Evolutionary conservation across 2,797 vertebrate species (phyloP), one percentile per base, ranked within the genome.

Genomic region (Hybognathus amarus): DNA sequence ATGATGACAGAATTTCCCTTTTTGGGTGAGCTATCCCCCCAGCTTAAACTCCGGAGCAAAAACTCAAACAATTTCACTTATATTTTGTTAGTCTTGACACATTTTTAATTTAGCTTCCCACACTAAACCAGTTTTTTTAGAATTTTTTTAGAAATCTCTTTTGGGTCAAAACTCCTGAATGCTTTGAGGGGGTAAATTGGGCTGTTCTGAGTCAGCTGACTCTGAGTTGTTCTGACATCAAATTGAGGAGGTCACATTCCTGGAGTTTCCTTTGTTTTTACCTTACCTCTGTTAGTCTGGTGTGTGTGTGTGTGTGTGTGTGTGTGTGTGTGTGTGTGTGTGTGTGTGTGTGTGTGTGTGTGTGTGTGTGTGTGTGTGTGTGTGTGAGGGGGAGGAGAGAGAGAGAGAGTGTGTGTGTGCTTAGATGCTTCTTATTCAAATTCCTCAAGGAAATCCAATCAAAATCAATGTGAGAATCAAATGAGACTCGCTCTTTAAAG

Each of bases 211-310:
- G 42, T 36, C 18, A 67, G 42, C 20, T n/a, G 69, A 73, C 69
- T 81, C 38, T 12, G 12, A 74, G 69, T 64, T 24, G 8, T 36
- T 59, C 56, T 56, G 78, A 79, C 75, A 56, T 47, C 15, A 66
- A 64, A 59, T 27, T 61, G n/a, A 20, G 71, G 68, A 73, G 80
- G 73, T 86, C 84, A 86, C 38, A 5, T 33, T 27, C 76, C 77
- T 77, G 61, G 63, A 63, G 22, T 38, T 84, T 73, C 42, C 63
- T 76, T 30, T 78, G 68, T 66, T 80, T 68, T 78, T 71, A 70
- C 83, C 73, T 85, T 77, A 83, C 83, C 67, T 81, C 63, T 66
- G 71, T 83, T 86, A 86, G 83, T 86, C 85, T 89, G 83, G 22
- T 52, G 50, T 54, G 68, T 77, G 54, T 11, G 54, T 56, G 54